Evolutionary conservation across 92 coral and sea anemone species (phyloP).

Genomic region (Zoanthus gigantus): DNA sequence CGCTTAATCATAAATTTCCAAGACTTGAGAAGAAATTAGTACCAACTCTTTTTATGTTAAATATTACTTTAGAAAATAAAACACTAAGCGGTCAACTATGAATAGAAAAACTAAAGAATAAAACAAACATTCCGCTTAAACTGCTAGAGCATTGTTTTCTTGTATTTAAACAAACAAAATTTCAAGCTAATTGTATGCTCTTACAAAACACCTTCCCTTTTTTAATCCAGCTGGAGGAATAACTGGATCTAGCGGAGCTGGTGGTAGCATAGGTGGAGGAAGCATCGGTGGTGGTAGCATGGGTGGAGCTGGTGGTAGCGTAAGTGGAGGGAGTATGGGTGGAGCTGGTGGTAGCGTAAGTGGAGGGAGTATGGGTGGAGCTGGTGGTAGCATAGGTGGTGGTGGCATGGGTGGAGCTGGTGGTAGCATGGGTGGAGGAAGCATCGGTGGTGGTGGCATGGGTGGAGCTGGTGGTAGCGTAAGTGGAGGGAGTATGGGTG

Average conservation of each 20-base stretch:
- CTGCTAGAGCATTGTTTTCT: too few species aligned
- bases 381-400: constrained; percentile 34
- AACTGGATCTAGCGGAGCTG: constrained; percentile 22
- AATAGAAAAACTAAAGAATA: too few species aligned
- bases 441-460: constrained; percentile 22
- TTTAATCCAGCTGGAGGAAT: constrained; percentile 22
- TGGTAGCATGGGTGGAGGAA: constrained; percentile 25
- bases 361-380: constrained; percentile 41
- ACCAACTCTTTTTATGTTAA: too few species aligned
- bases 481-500: constrained; percentile 21
- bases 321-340: constrained; percentile 33
- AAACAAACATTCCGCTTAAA: too few species aligned
- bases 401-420: constrained; percentile 15
- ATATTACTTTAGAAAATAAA: too few species aligned
- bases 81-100: too few species aligned
- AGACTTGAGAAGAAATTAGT: too few species aligned
- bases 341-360: constrained; percentile 10
- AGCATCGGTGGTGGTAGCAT: constrained; percentile 1
- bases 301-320: constrained; percentile 22
- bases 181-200: too few species aligned
- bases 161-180: too few species aligned
- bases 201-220: not conserved
- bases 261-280: constrained; percentile 39
- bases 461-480: constrained; percentile 8
- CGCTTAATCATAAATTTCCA: too few species aligned